Base-by-base conservation (phyloP, 2,797 vertebrate genomes). In the Galaxias olidus region DNA sequence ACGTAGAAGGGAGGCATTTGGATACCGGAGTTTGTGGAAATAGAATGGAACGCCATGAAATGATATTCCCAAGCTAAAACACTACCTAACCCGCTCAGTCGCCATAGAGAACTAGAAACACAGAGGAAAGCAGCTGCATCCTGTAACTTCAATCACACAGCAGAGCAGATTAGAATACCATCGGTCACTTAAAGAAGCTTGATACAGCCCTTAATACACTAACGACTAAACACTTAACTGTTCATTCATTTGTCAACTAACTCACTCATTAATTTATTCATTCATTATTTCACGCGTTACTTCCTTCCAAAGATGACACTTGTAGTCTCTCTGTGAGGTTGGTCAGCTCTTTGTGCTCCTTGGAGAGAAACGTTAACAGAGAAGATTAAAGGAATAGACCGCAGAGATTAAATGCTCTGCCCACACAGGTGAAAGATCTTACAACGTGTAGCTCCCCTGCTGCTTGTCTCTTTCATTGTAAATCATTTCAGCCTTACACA, bases 291-390 rank as follows among this genome's bases (percentile, higher is more conserved):
- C n/a, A n/a, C n/a, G 3, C 9, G 45, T 14, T 3, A 10, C 3
- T 47, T 47, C 10, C 9, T 47, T 47, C 9, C 45, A 10, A 47
- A 3, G 45, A 14, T 14, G 45, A 47, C 30, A 3, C 2, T 30
- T 30, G 30, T 6, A 30, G 30, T 4, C n/a, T 14, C 9, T 17
- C 63, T 59, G 55, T 57, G 56, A n/a, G n/a, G 46, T 60, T 52
- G 64, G 9, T 46, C 48, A 53, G 47, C 18, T 40, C 14, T 12
- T 11, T 6, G n/a, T 18, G 51, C 18, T 40, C 30, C 47, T 20
- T 65, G 30, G 17, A 41, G 44, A 69, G 80, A 83, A 87, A 85
- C 77, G 83, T 63, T 80, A 80, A 81, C 30, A 7, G 42, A 63
- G 56, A 57, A 46, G 66, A 73, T 77, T 68, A 75, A 83, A 85